Conservation (phyloP, 2,113 vertebrate species). For the Antennarius striatus region DNA sequence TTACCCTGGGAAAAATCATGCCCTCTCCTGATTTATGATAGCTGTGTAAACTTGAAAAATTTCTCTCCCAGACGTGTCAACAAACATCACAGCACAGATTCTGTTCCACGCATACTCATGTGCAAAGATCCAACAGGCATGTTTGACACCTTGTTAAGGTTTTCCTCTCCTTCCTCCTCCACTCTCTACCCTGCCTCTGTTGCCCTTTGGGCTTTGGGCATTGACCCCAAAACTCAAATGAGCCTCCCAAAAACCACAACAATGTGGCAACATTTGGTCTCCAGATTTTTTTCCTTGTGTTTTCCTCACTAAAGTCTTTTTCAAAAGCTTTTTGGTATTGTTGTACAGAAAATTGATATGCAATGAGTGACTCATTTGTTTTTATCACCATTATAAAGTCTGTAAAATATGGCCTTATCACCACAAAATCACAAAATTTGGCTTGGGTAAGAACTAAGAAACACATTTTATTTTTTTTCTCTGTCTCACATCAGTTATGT, state of each 20-base stretch:
- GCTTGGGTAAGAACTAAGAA: background rate
- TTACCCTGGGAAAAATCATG: slow-evolving; percentile 72
- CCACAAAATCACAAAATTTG: background rate
- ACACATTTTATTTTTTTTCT: background rate
- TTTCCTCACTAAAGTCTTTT: slow-evolving; percentile 6
- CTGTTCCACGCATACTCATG: slow-evolving; percentile 58
- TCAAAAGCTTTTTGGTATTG: slow-evolving; percentile 20
- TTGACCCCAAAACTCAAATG: slow-evolving; percentile 62
- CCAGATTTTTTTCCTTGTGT: slow-evolving; percentile 52
- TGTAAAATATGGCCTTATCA: background rate
- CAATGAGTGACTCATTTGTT: background rate
- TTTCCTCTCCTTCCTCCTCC: slow-evolving; percentile 48
- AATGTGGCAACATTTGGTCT: slow-evolving; percentile 67
- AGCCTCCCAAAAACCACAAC: slow-evolving; percentile 47
- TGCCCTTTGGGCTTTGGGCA: slow-evolving; percentile 50
- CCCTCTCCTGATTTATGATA: slow-evolving; percentile 70
- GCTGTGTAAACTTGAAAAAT: slow-evolving; percentile 70
- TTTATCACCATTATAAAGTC: background rate
- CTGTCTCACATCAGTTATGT: background rate
- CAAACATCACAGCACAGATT: slow-evolving; percentile 77
- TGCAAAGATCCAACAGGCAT: slow-evolving; percentile 66
- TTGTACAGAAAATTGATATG: slow-evolving; percentile 23
- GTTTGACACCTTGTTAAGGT: slow-evolving; percentile 73
- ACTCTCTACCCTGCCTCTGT: slow-evolving; percentile 33
- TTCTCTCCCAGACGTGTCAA: slow-evolving; percentile 77